Evolutionary conservation across 2,888 invertebrate species (phyloP).

Genomic region (Noctua janthina): DNA sequence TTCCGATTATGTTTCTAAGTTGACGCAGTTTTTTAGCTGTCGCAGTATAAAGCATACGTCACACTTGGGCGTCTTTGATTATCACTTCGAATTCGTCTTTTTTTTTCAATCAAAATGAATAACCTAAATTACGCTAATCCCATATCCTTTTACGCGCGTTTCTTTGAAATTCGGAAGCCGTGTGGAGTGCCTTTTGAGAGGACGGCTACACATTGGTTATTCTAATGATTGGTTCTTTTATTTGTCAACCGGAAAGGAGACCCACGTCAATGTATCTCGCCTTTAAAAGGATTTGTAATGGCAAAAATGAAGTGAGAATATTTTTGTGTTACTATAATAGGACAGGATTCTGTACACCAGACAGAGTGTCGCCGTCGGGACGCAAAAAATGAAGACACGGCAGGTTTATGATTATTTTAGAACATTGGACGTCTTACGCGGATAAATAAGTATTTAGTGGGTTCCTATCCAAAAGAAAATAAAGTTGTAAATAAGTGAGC

Average conservation of each 20-base stretch:
- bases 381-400: slow-evolving; percentile 58
- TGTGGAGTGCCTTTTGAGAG: slow-evolving; percentile 79
- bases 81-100: slow-evolving; percentile 64
- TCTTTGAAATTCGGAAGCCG: slow-evolving; percentile 88
- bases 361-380: slow-evolving; percentile 83
- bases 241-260: slow-evolving; percentile 86
- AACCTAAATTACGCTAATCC: slow-evolving; percentile 84
- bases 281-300: slow-evolving; percentile 86
- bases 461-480: background rate
- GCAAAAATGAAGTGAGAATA: slow-evolving; percentile 81
- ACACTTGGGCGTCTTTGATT: slow-evolving; percentile 65
- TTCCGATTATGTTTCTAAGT: slow-evolving; percentile 54
- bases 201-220: slow-evolving; percentile 76
- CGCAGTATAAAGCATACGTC: slow-evolving; percentile 59
- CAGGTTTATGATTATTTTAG: slow-evolving; percentile 58
- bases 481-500: slow-evolving; percentile 3
- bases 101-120: slow-evolving; percentile 66
- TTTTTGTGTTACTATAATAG: slow-evolving; percentile 77
- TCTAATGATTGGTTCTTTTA: slow-evolving; percentile 88
- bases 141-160: slow-evolving; percentile 77
- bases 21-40: slow-evolving; percentile 56
- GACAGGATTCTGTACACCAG: slow-evolving; percentile 76
- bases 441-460: slow-evolving; percentile 32
- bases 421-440: slow-evolving; percentile 70
- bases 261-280: slow-evolving; percentile 84